Evolutionary conservation across 2,113 vertebrate genomes (phyloP).

Genomic region (Anser brachyrhynchus): DNA sequence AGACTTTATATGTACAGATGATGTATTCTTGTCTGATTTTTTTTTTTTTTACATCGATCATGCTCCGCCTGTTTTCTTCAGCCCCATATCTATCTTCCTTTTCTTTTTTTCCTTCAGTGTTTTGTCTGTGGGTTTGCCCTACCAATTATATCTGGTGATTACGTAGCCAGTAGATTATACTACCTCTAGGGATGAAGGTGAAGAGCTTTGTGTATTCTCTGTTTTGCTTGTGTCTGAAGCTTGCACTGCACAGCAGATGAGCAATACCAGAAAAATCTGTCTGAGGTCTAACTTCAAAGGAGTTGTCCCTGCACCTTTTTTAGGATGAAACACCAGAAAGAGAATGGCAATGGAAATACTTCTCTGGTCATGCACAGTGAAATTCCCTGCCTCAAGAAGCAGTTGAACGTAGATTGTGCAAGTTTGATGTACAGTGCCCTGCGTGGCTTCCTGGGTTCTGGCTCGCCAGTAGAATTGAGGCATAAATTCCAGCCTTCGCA

Average conservation of each 20-base stretch:
- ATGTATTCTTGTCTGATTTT: not conserved
- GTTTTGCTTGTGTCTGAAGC: not conserved
- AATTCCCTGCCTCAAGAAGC: not conserved
- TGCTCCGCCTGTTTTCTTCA: not conserved
- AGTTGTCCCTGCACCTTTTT: not conserved
- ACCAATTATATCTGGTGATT: not conserved
- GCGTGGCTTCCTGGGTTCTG: not conserved
- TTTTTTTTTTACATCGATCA: not conserved
- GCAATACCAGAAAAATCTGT: not conserved
- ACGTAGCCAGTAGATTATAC: rapidly evolving
- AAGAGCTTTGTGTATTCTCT: not conserved
- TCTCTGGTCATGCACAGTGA: not conserved
- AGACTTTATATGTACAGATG: not conserved
- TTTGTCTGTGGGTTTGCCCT: not conserved
- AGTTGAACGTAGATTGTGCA: not conserved
- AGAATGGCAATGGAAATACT: not conserved
- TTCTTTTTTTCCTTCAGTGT: not conserved
- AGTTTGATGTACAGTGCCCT: not conserved
- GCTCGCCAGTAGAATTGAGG: not conserved
- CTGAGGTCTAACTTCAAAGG: not conserved
- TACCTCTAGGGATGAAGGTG: not conserved
- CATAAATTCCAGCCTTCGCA: not conserved
- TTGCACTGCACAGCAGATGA: not conserved
- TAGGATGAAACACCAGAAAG: not conserved
- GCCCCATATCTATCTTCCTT: not conserved